phyloP scores from a whole-genome alignment of 2,113 vertebrate genomes.

The Camelus dromedarius region DNA sequence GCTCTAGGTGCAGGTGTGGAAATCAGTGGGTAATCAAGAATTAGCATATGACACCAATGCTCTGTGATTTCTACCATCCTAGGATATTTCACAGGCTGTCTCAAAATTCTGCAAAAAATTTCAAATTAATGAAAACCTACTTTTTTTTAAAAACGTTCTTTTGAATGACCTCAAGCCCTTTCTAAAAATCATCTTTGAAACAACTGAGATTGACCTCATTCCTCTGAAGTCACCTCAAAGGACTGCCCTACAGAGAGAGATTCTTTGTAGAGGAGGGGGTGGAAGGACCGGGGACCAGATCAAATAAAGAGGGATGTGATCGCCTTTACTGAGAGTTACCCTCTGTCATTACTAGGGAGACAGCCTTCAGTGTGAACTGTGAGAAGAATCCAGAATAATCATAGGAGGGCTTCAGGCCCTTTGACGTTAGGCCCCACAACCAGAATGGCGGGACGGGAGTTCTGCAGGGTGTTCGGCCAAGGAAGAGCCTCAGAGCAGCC shows the following conservation, averaged over 20 bases:
- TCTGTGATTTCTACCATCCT: not conserved
- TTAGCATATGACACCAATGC: not conserved
- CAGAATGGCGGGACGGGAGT: not conserved
- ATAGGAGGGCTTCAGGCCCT: not conserved
- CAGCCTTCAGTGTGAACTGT: not conserved
- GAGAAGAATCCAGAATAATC: not conserved
- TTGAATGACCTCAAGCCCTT: not conserved
- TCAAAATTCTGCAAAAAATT: slow-evolving; percentile 9
- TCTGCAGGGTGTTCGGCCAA: not conserved
- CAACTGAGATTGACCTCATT: not conserved
- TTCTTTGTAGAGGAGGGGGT: not conserved
- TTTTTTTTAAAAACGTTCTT: not conserved
- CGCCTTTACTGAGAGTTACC: not conserved
- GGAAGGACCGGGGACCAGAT: not conserved
- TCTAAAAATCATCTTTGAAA: not conserved
- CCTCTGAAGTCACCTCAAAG: not conserved
- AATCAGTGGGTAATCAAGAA: not conserved
- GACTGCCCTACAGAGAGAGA: not conserved
- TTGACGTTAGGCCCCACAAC: not conserved
- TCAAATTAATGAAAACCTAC: not conserved
- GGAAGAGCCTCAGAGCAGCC: not conserved
- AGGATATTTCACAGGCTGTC: not conserved
- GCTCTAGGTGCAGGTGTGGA: not conserved
- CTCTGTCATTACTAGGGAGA: not conserved
- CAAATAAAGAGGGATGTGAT: not conserved